phyloP scores from a whole-genome alignment of 2,113 vertebrate genomes.

The Lota lota region DNA sequence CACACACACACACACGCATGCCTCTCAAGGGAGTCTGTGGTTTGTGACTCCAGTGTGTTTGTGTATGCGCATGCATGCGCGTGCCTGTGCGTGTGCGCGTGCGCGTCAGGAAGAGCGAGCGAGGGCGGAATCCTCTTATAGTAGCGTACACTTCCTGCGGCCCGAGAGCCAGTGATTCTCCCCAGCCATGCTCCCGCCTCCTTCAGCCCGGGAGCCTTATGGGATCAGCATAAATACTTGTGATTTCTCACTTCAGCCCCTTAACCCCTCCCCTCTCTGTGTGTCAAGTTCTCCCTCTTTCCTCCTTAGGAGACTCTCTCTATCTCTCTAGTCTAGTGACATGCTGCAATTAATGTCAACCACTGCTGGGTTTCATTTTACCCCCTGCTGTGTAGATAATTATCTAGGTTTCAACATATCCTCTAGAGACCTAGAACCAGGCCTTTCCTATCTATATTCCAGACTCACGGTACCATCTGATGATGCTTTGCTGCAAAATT shows the following conservation, averaged over 20 bases:
- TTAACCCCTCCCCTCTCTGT: not conserved
- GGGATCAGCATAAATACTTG: constrained; percentile 14
- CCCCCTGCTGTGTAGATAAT: constrained; percentile 4
- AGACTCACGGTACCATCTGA: too few species aligned
- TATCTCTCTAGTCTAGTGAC: not conserved
- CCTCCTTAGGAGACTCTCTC: not conserved
- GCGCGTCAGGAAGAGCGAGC: constrained; percentile 28
- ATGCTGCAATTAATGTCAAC: not conserved
- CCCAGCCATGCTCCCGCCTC: constrained; percentile 15
- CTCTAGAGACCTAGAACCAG: not conserved
- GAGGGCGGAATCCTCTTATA: constrained; percentile 59
- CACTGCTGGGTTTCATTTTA: not conserved
- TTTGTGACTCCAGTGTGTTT: too few species aligned
- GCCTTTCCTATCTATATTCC: not conserved
- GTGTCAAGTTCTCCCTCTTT: not conserved
- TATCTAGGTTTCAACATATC: not conserved
- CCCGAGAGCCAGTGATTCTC: constrained; percentile 44
- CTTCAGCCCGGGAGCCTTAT: constrained; percentile 15
- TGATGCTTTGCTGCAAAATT: too few species aligned
- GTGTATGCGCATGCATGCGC: too few species aligned
- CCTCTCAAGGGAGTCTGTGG: too few species aligned
- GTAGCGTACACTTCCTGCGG: constrained; percentile 42
- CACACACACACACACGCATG: too few species aligned
- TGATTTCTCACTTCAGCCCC: constrained; percentile 6
- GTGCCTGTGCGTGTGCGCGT: constrained; percentile 29